These are phyloP conservation scores for Nymphalis polychloros DNA, from an alignment of 2,888 invertebrate species.

Conservation along the genomic window DNA sequence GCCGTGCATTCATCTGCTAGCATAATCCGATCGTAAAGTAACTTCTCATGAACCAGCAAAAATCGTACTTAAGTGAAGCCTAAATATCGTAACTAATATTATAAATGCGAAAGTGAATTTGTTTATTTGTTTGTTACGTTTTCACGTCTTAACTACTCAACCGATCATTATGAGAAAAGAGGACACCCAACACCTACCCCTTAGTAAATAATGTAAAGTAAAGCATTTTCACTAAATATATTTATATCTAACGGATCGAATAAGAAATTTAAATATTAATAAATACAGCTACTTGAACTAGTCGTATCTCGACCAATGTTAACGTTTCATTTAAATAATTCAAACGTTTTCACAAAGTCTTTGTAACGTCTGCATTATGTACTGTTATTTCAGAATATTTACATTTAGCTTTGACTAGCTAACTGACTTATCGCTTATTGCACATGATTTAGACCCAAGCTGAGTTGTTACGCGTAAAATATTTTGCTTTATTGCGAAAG, in stretches of 20 bases:
- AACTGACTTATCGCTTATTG: neutral
- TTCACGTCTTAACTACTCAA: too few relatives aligned
- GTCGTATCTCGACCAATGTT: neutral
- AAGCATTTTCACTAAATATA: neutral
- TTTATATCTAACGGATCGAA: neutral
- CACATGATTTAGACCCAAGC: neutral
- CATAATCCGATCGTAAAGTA: slow-evolving; percentile 74
- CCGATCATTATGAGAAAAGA: too few relatives aligned
- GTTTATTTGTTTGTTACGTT: neutral
- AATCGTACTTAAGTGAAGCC: slow-evolving; percentile 39
- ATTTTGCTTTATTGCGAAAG: neutral
- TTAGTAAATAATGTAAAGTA: too few relatives aligned
- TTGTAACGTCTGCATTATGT: too few relatives aligned
- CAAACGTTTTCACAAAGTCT: neutral
- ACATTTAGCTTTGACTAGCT: neutral
- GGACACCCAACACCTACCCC: too few relatives aligned
- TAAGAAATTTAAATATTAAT: neutral
- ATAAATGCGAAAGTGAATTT: neutral
- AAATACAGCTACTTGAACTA: neutral
- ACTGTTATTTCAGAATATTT: too few relatives aligned
- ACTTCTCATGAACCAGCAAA: slow-evolving; percentile 59
- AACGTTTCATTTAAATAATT: slow-evolving; percentile 1
- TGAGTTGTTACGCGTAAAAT: neutral
- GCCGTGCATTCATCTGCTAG: slow-evolving; percentile 72
- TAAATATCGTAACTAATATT: slow-evolving; percentile 4